Evolutionary conservation across 1,140 invertebrate genomes (phyloP), one percentile per base, ranked within the genome.

Genomic region (Babylonia areolata): DNA sequence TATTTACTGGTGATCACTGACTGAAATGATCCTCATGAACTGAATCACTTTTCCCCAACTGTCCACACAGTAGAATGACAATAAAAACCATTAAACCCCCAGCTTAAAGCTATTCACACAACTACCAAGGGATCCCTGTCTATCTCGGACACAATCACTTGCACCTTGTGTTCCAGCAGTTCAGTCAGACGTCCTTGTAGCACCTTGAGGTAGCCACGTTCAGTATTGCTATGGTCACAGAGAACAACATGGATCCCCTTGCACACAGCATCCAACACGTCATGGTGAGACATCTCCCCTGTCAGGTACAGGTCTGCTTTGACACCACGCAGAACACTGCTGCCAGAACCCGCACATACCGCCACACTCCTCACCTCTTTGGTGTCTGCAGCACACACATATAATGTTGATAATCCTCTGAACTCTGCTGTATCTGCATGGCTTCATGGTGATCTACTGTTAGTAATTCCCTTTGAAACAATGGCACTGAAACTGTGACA

Each of bases 271-370:
- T 99, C 97, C n/a, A 99, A 94, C 0, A 99, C 93, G 84, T 99
- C 98, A 92, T 99, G 98, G 94, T 99, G 98, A 6, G 97, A 96
- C 98, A 99, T 99, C 95, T 99, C 98, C 31, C 98, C 96, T 11
- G 98, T 99, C 3, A 99, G 93, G 90, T 97, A 97, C 0, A 99
- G 93, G 95, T 99, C 97, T 17, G 97, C 97, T 40, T 94, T 85
- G 0, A 96, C 94, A 35, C 95, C 96, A 88, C 96, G 96, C 3
- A 99, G 94, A 39, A 95, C 95, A 2, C 96, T 97, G 15, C 95
- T 94, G 15, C 98, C 98, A 11, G 98, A 97, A 0, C 98, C 98
- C 77, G 98, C 98, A 94, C 98, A 99, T 0, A 99, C 93, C 12
- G 97, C 98, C 9, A 99, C 95, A 94, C 91, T 92, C 51, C 39